Base-by-base conservation (phyloP, 1,140 invertebrate genomes). In the Eufriesea mexicana region DNA sequence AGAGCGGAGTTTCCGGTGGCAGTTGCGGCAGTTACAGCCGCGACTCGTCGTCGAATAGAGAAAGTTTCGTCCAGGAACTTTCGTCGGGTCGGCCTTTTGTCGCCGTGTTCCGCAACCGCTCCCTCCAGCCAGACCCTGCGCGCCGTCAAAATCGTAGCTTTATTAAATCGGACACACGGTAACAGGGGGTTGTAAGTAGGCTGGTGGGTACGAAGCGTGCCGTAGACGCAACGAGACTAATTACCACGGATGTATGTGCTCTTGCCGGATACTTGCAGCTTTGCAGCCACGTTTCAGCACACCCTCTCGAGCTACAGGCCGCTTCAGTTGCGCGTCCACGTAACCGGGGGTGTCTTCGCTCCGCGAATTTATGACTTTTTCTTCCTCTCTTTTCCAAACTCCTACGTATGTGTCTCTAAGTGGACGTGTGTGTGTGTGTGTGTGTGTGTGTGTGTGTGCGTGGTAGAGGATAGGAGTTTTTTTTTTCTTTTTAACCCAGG, bases 151-250 rank as follows among this genome's bases (percentile, higher is more conserved):
- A 81, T 81, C 72, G 54, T 81, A 6, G 62, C 51, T 81, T 81
- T 81, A 81, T 81, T 81, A 81, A 75, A 81, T 81, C 61, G 42
- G 72, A 75, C 51, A 57, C 62, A 76, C 62, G 51, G 42, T 55
- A 51, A n/a, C 14, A 20, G 49, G 23, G 35, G 18, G 23, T 5
- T 54, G n/a, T 35, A 66, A 57, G 79, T 66, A 55, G 79, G n/a
- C 61, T 66, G 77, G 77, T 9, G 47, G 49, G 78, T 73, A 47
- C 28, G 35, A 18, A 81, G 51, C 79, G 79, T 81, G 79, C 51
- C 72, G 25, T 67, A 1, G 51, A 81, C 72, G 62, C 72, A 75
- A 81, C 72, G 62, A 81, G 72, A 67, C 79, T 81, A 81, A 81
- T 81, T 75, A 75, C 51, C 20, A 51, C 51, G 49, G 55, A 64